These are phyloP conservation scores for Holothuria scabra DNA, from an alignment of 53 echinoderm and acorn worm species.

Conservation along the genomic window DNA sequence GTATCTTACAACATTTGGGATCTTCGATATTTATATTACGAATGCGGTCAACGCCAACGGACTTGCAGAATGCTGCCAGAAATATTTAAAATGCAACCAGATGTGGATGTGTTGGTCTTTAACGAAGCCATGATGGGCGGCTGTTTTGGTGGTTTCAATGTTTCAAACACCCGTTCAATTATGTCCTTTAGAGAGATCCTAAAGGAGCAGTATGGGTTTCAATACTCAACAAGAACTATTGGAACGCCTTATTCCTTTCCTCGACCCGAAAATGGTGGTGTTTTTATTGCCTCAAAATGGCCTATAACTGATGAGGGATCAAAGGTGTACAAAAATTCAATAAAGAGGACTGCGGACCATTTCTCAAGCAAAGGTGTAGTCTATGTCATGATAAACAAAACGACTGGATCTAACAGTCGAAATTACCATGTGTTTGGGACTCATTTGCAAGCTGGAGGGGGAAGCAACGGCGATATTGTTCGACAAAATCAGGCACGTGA, in stretches of 20 bases:
- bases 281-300: conserved; percentile 90
- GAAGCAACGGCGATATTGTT: conserved; percentile 13
- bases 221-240: conserved; percentile 75
- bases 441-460: conserved; percentile 66
- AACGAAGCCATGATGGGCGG: conserved; percentile 95
- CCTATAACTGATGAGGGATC: conserved; percentile 72
- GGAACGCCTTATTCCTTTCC: conserved; percentile 61
- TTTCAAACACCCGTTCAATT: conserved; percentile 48
- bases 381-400: conserved; percentile 75
- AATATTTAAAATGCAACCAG: conserved; percentile 69
- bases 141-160: conserved; percentile 71
- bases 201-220: conserved; percentile 67
- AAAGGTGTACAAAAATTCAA: conserved; percentile 61
- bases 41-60: conserved; percentile 86
- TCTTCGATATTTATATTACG: conserved; percentile 67
- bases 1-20: conserved; percentile 87
- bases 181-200: conserved; percentile 77
- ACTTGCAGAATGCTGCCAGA: conserved; percentile 78
- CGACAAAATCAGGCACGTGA: conserved; percentile 62
- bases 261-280: conserved; percentile 80
- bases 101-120: conserved; percentile 83
- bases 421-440: conserved; percentile 86
- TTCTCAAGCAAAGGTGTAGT: conserved; percentile 76
- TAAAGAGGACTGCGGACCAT: conserved; percentile 50
- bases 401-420: conserved; percentile 47